Base-by-base conservation (phyloP, 1,140 invertebrate genomes). In the Sesamia nonagrioides region DNA sequence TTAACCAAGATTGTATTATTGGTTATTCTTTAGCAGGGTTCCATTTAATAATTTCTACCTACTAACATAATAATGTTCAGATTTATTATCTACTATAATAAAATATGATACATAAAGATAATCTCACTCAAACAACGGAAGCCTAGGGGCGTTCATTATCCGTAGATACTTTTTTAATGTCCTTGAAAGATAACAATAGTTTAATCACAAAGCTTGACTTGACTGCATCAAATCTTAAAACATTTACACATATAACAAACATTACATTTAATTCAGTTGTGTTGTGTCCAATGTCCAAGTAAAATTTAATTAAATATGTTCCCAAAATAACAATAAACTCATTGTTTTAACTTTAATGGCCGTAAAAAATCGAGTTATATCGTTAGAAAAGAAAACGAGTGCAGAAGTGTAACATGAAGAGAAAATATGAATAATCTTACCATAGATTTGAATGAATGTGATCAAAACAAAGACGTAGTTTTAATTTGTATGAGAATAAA, bases 341-440 rank as follows among this genome's bases (percentile, higher is more conserved):
- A 73, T 73, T 73, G 72, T 75, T 75, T 48, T 33, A 75, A 60
- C 15, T 75, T 61, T 18, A 18, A 48, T 6, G 6, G 71, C 15
- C 56, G 21, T 74, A 60, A 45, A 60, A 33, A 75, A 61, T 61
- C 17, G 3, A 58, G 71, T 75, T 21, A 75, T 75, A 75, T 75
- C 61, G 58, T 48, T 61, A 75, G 21, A 75, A 75, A 61, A 75
- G 72, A 75, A 75, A 75, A 61, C 56, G 56, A 35, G n/a, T 42
- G 13, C 54, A 45, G 27, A 75, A 75, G 72, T 75, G 42, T 75
- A 61, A 75, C 72, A 50, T 45, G 72, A 40, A 61, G 72, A 42
- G 72, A 75, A 75, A 75, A 75, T 75, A 75, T 61, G 56, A 61
- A 75, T 73, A 73, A 21, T 75, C 15, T 60, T 61, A 75, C 72